Conservation (phyloP, 2,113 vertebrate genomes). For the Lophochroa leadbeateri region DNA sequence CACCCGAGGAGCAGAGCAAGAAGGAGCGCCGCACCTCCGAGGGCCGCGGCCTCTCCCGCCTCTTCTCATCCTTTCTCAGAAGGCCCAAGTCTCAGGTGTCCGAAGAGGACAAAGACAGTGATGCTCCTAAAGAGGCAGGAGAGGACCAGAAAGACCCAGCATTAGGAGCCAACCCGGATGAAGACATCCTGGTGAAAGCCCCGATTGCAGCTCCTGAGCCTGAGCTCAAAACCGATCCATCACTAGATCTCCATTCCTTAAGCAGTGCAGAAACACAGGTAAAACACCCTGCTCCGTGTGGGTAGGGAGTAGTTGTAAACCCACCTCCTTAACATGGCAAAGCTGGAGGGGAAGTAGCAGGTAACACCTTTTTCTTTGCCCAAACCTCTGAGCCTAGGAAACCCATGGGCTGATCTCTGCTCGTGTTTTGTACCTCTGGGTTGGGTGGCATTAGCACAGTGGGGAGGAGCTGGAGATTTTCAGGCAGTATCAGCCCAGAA, state of each 20-base stretch:
- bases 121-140: slow-evolving; percentile 63
- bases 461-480: background rate
- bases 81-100: slow-evolving; percentile 89
- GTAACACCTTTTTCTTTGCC: background rate
- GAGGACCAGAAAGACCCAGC: slow-evolving; percentile 64
- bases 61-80: slow-evolving; percentile 93
- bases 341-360: background rate
- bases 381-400: background rate
- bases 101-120: slow-evolving; percentile 77
- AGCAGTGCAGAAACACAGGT: slow-evolving; percentile 96
- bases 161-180: slow-evolving; percentile 71
- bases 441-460: background rate
- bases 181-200: slow-evolving; percentile 85
- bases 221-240: slow-evolving; percentile 89
- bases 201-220: slow-evolving; percentile 96
- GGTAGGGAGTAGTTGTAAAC: background rate
- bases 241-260: slow-evolving; percentile 90
- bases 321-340: background rate
- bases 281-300: background rate
- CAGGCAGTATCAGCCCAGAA: background rate
- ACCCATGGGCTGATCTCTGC: background rate
- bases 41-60: slow-evolving; percentile 86
- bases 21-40: slow-evolving; percentile 79
- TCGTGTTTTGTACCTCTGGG: background rate
- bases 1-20: slow-evolving; percentile 79